These are phyloP conservation scores for Stichodactyla helianthus DNA, from an alignment of 64 coral and sea anemone species.

Conservation along the genomic window DNA sequence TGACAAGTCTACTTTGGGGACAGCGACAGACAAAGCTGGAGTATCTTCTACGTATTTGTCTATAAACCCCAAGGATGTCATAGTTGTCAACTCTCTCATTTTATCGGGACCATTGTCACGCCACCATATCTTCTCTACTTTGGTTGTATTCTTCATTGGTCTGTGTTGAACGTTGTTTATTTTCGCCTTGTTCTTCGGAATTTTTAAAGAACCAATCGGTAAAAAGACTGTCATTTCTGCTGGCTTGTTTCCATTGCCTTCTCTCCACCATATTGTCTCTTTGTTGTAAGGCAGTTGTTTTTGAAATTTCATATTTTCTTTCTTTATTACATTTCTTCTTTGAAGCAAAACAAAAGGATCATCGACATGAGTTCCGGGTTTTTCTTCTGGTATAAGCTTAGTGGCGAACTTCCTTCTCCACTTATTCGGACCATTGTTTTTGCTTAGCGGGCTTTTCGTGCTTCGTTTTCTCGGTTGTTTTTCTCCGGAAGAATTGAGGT, in stretches of 20 bases:
- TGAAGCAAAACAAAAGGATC: background rate
- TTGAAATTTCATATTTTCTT: background rate
- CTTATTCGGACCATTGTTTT: background rate
- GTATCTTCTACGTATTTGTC: background rate
- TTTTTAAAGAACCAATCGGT: background rate
- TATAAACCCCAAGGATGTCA: background rate
- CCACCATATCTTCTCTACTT: background rate
- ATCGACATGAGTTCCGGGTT: background rate
- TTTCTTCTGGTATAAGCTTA: background rate
- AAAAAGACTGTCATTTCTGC: background rate
- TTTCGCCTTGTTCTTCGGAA: background rate
- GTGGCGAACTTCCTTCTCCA: background rate
- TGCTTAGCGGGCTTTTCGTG: background rate
- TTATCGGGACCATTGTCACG: background rate
- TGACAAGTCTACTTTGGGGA: background rate
- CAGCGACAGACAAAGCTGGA: background rate
- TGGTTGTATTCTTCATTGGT: background rate
- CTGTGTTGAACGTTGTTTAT: background rate
- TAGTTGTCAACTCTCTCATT: background rate
- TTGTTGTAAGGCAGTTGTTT: background rate
- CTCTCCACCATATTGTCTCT: conserved; percentile 7
- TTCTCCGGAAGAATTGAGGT: background rate
- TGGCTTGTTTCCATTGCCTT: background rate
- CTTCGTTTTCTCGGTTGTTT: background rate
- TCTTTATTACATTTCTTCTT: background rate